Evolutionary conservation across 2,888 invertebrate species (phyloP).

Genomic region (Acrobeloides nanus): DNA sequence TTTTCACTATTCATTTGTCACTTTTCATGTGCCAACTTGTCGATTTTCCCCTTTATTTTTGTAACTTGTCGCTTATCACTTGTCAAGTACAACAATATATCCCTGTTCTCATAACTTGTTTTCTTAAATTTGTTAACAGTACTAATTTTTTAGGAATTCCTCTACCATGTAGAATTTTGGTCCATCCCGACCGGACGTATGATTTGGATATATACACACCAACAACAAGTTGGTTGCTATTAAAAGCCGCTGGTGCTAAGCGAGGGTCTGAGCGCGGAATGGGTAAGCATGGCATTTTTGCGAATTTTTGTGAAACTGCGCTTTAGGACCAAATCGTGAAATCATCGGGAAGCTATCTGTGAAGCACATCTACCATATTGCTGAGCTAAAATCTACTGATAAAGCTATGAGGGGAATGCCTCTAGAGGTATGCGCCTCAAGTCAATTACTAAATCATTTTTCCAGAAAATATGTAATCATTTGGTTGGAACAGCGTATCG

Average conservation of each 20-base stretch:
- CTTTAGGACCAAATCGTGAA: constrained; percentile 26
- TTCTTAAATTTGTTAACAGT: neutral
- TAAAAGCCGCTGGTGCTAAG: constrained; percentile 82
- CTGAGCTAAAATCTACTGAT: constrained; percentile 69
- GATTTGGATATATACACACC: constrained; percentile 76
- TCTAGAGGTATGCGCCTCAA: constrained; percentile 27
- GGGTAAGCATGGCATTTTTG: too few relatives aligned
- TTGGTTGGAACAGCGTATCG: constrained; percentile 36
- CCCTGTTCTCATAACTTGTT: neutral
- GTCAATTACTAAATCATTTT: neutral
- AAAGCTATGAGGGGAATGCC: constrained; percentile 44
- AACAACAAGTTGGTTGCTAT: constrained; percentile 77
- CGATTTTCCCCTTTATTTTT: too few relatives aligned
- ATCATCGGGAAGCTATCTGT: constrained; percentile 78
- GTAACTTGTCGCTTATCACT: too few relatives aligned
- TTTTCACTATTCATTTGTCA: too few relatives aligned
- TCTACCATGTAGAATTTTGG: constrained; percentile 54
- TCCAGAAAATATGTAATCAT: constrained; percentile 26
- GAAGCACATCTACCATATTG: constrained; percentile 96
- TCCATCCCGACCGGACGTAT: constrained; percentile 71
- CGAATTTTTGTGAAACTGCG: too few relatives aligned
- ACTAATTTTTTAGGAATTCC: constrained; percentile 52
- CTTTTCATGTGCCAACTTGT: too few relatives aligned
- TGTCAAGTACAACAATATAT: too few relatives aligned
- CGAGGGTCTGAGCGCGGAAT: too few relatives aligned